Evolutionary conservation across 2,797 vertebrate genomes (phyloP), one percentile per base, ranked within the genome.

Genomic region (Myotis myotis): DNA sequence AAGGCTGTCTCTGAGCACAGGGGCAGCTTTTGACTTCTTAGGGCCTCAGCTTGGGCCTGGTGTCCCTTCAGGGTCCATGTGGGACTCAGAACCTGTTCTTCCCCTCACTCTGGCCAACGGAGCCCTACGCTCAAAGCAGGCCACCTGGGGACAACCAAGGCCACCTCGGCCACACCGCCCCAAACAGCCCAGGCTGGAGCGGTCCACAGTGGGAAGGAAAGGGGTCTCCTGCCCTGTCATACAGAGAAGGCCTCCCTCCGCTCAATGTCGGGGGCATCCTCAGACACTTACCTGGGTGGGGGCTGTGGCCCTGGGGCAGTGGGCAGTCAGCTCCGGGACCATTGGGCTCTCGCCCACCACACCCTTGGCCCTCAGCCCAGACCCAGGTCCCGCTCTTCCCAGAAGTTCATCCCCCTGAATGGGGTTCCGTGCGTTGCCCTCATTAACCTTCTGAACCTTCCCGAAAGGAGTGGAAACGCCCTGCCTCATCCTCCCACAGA

Each of bases 401-500:
- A 95, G 96, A 97, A 95, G 23, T 79, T 44, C 23, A 64, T 82
- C 71, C 64, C 72, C 86, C 33, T 55, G 44, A 92, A 57, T 49
- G 49, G 53, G 6, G 38, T 75, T 93, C 0, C 57, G 23, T 95
- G 95, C 55, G 33, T 91, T 55, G 78, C 51, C 30, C 70, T 96
- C 70, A 22, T 97, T 97, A 97, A 96, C 70, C 89, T 95, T 33
- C 23, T 49, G 94, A 96, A 88, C 91, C 84, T 82, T 95, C 64
- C 85, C 71, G 93, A 92, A 90, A 91, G 8, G 28, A 68, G 33
- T 87, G 91, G 94, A 89, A 92, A 94, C 25, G 2, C 90, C 94
- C 84, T 19, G 36, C 79, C 64, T 82, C 64, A 1, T 62, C 64
- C 78, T 90, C 82, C 22, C 2, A 0, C n/a, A 33, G 62, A 64